Evolutionary conservation across 2,888 invertebrate genomes (phyloP), one percentile per base, ranked within the genome.

Genomic region (Gymnoscelis rufifasciata): DNA sequence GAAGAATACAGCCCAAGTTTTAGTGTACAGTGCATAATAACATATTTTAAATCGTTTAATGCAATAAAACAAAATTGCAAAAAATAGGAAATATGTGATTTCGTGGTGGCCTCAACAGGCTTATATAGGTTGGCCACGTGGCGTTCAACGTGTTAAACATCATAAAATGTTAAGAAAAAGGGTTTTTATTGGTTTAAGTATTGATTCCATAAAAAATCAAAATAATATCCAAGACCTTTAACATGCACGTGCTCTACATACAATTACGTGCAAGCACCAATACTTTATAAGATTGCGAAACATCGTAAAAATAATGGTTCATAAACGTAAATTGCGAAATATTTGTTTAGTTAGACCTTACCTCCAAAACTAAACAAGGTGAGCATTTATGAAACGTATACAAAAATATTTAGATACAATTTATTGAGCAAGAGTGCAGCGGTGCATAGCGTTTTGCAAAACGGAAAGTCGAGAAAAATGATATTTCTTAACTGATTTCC

Each of bases 381-480:
- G 47, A 54, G 23, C 38, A 48, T 45, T 49, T 43, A 51, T 52
- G 43, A 53, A 49, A 42, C 45, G 51, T 46, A 52, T 50, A 52
- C 45, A 49, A 54, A 52, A 53, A 54, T 48, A 49, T 54, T 54
- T 46, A 38, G 40, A 38, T 50, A 47, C 31, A 40, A 51, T 50
- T n/a, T 51, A 54, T 53, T 55, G 45, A 30, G 51, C 51, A 57
- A 57, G 11, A 40, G 40, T 29, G 43, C 57, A 53, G 44, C 53
- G 51, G 50, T 53, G 46, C 57, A 47, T 52, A 38, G 47, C 52
- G 46, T 49, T 19, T 57, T 53, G 49, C 55, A 52, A 47, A 49
- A 55, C 40, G 51, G 46, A 49, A 38, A 45, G 39, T 51, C 40
- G 51, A 38, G 33, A 47, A 50, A 51, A 52, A 47, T 47, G 19